Evolutionary conservation across 2,797 vertebrate genomes (phyloP).

Genomic region (Knipowitschia caucasica): DNA sequence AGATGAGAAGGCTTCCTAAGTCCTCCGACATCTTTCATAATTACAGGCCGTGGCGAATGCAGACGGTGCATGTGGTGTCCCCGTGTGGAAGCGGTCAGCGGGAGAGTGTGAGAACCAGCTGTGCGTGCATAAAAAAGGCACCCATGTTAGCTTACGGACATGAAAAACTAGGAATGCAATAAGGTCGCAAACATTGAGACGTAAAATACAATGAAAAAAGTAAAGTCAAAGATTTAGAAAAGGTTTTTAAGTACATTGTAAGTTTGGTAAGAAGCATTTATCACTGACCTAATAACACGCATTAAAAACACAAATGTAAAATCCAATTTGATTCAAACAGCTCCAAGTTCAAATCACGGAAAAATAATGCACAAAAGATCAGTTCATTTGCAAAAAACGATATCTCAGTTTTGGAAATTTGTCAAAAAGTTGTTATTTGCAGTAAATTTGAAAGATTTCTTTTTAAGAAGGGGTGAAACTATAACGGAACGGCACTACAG

Average conservation of each 20-base stretch:
- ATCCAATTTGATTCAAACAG: not conserved
- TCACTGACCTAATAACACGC: not conserved
- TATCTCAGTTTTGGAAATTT: too few relatives aligned
- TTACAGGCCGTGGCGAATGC: conserved; percentile 52
- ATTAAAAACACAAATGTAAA: not conserved
- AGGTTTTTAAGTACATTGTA: too few relatives aligned
- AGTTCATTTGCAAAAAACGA: too few relatives aligned
- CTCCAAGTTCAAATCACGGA: conserved; percentile 25
- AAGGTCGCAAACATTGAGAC: too few relatives aligned
- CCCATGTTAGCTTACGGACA: too few relatives aligned
- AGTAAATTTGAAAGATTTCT: too few relatives aligned
- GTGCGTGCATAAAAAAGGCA: not conserved
- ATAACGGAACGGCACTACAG: too few relatives aligned
- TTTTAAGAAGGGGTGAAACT: too few relatives aligned
- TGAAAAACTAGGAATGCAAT: not conserved
- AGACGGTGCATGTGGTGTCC: conserved; percentile 53
- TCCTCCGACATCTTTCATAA: conserved; percentile 57
- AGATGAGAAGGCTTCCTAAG: conserved; percentile 34
- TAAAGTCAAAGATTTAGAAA: not conserved
- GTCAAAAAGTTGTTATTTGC: too few relatives aligned
- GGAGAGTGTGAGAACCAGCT: conserved; percentile 20
- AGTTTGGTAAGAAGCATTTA: conserved; percentile 14
- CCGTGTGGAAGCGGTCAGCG: conserved; percentile 43
- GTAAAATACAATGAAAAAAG: not conserved
- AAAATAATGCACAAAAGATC: conserved; percentile 10